Evolutionary conservation across 1,140 invertebrate species (phyloP).

Genomic region (Leptinotarsa undecemlineata): DNA sequence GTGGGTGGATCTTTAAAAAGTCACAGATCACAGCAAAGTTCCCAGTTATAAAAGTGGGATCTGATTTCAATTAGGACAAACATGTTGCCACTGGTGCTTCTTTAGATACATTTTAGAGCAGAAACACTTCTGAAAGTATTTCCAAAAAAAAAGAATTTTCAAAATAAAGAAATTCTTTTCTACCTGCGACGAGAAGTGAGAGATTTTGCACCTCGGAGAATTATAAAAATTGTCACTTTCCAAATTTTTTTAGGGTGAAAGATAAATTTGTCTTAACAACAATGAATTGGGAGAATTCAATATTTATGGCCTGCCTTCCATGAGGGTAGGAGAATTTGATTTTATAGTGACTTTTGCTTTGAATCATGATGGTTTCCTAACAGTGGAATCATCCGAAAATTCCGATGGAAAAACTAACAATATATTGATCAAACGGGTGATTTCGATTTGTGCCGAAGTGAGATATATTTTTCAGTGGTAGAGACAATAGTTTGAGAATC

Average conservation of each 20-base stretch:
- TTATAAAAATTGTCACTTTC: too few relatives aligned
- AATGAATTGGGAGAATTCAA: too few relatives aligned
- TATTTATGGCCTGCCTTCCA: too few relatives aligned
- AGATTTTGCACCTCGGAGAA: too few relatives aligned
- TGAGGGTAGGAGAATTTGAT: slow-evolving; percentile 19
- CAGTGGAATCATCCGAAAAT: slow-evolving; percentile 5
- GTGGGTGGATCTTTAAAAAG: slow-evolving; percentile 30
- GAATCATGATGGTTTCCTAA: slow-evolving; percentile 25
- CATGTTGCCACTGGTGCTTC: slow-evolving; percentile 37
- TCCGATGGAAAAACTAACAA: background rate
- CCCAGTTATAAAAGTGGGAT: slow-evolving; percentile 16
- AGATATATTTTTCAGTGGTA: too few relatives aligned
- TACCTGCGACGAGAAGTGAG: too few relatives aligned
- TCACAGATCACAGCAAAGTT: slow-evolving; percentile 16
- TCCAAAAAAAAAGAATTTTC: too few relatives aligned
- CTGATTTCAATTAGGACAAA: slow-evolving; percentile 26
- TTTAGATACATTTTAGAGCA: slow-evolving; percentile 29
- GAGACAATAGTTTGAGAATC: too few relatives aligned
- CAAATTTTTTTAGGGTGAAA: too few relatives aligned
- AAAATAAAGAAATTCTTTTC: slow-evolving; percentile 12
- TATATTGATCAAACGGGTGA: too few relatives aligned
- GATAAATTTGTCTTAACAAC: too few relatives aligned
- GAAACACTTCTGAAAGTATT: background rate
- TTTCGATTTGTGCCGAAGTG: too few relatives aligned
- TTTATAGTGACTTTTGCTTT: slow-evolving; percentile 1